These are phyloP conservation scores for Pangasius krempfi DNA, from an alignment of 2,797 vertebrate species.

Conservation along the genomic window DNA sequence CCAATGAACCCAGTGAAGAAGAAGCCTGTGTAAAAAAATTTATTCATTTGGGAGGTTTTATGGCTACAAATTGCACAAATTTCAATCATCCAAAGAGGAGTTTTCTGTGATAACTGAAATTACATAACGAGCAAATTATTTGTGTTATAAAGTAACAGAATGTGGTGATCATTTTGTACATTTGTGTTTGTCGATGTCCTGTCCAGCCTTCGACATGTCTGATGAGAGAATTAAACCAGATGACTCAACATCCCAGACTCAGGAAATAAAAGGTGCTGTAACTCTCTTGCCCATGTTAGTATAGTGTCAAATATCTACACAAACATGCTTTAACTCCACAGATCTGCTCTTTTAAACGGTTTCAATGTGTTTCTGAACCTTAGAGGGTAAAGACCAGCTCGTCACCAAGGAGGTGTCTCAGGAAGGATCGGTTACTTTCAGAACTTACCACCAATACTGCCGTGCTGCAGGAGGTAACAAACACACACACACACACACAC, in stretches of 20 bases:
- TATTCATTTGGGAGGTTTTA: neutral
- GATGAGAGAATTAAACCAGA: conserved; percentile 66
- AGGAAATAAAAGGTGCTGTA: conserved; percentile 57
- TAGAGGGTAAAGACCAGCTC: conserved; percentile 65
- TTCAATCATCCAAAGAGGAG: too few species aligned
- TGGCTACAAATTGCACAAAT: neutral
- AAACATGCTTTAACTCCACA: neutral
- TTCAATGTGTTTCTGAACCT: conserved; percentile 24
- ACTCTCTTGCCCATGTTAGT: neutral
- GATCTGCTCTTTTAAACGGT: neutral
- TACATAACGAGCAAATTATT: neutral
- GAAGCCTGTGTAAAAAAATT: neutral
- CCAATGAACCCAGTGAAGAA: neutral
- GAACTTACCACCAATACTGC: conserved; percentile 76
- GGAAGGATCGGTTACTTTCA: conserved; percentile 73
- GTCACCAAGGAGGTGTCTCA: conserved; percentile 65
- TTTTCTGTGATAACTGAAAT: too few species aligned
- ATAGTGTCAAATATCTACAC: neutral
- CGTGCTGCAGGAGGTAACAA: conserved; percentile 80
- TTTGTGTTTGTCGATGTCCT: conserved; percentile 12
- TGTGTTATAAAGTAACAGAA: neutral
- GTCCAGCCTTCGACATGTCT: conserved; percentile 75
- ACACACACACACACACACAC: neutral
- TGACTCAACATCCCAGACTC: conserved; percentile 38
- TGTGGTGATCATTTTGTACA: neutral